Evolutionary conservation across 2,888 invertebrate genomes (phyloP), one percentile per base, ranked within the genome.

Genomic region (Crematogaster levior): DNA sequence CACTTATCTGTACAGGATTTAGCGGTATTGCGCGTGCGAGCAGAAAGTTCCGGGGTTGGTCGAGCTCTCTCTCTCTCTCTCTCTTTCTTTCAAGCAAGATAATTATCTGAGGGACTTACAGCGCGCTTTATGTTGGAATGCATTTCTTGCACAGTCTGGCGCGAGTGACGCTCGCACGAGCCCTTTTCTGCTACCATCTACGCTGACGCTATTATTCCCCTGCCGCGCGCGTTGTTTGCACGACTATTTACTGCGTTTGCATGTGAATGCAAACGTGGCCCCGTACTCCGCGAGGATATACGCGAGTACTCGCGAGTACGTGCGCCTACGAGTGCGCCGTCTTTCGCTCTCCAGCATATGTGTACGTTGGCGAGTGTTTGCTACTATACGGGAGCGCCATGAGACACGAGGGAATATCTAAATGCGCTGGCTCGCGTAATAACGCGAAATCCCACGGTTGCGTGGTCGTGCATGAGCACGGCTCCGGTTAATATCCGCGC

Each of bases 241-340:
- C 89, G 89, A 91, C 91, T 91, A 92, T 93, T 93, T 91, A 90
- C 92, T 89, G 91, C 90, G 86, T 92, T 92, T 92, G 89, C 92
- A 91, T 91, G 89, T 82, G 92, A 91, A 90, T 89, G 85, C 89
- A n/a, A 75, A 65, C 75, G 70, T 68, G 60, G 30, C 73, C 51
- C 37, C 65, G 53, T 73, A 66, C 43, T 51, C 24, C 24, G 46
- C 72, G 63, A 73, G 65, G 40, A 63, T 60, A 12, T 81, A 77
- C 53, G 72, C 66, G 66, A 51, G 51, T 84, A n/a, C 37, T n/a
- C 10, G 43, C 60, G 30, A 30, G 34, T 74, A 61, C 30, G 48
- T 48, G 46, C 40, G 24, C 24, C 24, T 40, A 40, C 48, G 48
- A 34, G 34, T 6, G 34, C 34, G 34, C 6, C 40, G 61, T 68